Evolutionary conservation across 2,113 vertebrate genomes (phyloP), one percentile per base, ranked within the genome.

Genomic region (Panurus biarmicus): DNA sequence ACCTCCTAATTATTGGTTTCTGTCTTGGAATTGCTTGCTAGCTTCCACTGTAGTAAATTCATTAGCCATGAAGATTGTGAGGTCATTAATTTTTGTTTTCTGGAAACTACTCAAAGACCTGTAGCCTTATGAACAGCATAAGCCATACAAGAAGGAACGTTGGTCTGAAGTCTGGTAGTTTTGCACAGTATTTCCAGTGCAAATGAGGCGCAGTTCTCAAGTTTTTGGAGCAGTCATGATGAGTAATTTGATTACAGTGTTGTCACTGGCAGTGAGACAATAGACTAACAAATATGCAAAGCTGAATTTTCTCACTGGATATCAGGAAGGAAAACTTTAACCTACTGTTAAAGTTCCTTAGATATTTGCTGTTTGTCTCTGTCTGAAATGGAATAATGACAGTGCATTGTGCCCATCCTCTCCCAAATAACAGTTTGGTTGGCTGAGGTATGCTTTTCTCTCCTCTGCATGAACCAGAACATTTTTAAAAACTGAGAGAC

Each of bases 351-450:
- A 22, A n/a, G 17, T 78, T 90, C 36, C 40, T 90, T 28, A 40
- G 25, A 42, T 11, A 26, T 50, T 61, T 74, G 28, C 18, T 51
- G 6, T 66, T 48, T 10, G 16, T 7, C 31, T 7, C 1, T 50
- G 20, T 67, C 29, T 58, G 24, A 71, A 90, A 44, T 8, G 11
- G 19, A 28, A 58, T 53, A n/a, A 18, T 51, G n/a, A 10, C 21
- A 45, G 4, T 33, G 1, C 10, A 28, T 7, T 0, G 0, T 40
- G 16, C 8, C 15, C n/a, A 26, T 65, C 11, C 31, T 64, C 25
- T 76, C 17, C 53, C 23, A 50, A 6, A 20, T 51, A 12, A 15
- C 26, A 5, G 5, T 36, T 61, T 66, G 47, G 18, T 42, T 81
- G 65, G 17, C 26, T 25, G 16, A 25, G 1, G 28, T 26, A 38